These are phyloP conservation scores for Electrona antarctica DNA, from an alignment of 2,113 vertebrate genomes.

Conservation along the genomic window DNA sequence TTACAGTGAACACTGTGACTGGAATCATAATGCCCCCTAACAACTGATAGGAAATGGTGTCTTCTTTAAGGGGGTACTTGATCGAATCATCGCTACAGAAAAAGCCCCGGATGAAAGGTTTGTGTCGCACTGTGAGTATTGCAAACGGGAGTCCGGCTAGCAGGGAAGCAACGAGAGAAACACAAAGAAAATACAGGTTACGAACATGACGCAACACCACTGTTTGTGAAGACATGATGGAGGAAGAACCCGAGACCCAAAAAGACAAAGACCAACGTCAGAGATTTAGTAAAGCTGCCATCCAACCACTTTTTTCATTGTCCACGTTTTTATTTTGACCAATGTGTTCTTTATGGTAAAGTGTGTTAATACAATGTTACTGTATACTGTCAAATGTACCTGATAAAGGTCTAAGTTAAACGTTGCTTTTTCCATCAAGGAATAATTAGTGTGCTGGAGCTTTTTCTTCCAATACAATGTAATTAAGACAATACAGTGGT, in stretches of 20 bases:
- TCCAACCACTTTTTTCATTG: no score
- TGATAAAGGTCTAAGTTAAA: no score
- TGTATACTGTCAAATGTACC: no score
- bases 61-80: constrained; percentile 94
- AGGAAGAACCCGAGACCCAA: neutral
- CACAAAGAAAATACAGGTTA: constrained; percentile 75
- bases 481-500: no score
- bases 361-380: no score
- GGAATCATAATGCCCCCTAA: constrained; percentile 96
- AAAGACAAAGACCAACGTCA: no score
- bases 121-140: constrained; percentile 89
- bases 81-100: constrained; percentile 99
- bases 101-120: constrained; percentile 92
- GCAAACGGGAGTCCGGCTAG: constrained; percentile 96
- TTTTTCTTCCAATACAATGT: no score
- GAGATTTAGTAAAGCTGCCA: no score
- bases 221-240: constrained; percentile 5
- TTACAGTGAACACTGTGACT: constrained; percentile 92
- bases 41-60: constrained; percentile 97
- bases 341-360: no score
- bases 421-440: no score
- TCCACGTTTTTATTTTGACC: no score
- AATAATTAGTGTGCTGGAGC: no score
- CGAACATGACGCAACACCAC: constrained; percentile 40
- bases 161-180: constrained; percentile 87